Evolutionary conservation across 1,140 invertebrate genomes (phyloP), one percentile per base, ranked within the genome.

Genomic region (Drosophila watanabei): DNA sequence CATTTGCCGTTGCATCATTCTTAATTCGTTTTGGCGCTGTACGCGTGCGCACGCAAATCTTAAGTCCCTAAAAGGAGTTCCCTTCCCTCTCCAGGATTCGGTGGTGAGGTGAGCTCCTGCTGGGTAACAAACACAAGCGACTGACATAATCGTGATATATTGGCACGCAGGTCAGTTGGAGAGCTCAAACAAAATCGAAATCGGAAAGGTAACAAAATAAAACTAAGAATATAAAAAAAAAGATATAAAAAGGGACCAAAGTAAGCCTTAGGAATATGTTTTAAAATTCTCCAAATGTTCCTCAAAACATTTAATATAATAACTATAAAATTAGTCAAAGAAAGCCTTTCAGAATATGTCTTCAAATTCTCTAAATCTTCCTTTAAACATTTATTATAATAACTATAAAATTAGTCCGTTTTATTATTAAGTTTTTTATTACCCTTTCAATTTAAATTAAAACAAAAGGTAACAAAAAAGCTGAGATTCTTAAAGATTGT

Each of bases 71-170:
- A 13, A 16, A 20, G 71, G 46, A 56, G 48, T 46, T 49, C 37
- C 28, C 28, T 14, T 24, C 37, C 56, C 37, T 49, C 45, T 28
- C 33, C 24, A 8, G 9, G n/a, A 24, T 7, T 32, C 46, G 16
- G 18, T 32, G 71, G 33, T 39, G 71, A 69, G 43, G 35, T 46
- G 66, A 63, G 68, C 79, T 51, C 83, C 86, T 60, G 84, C 83
- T 82, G 82, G 63, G 87, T 11, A 79, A 61, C 65, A 80, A 87
- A 87, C 83, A 87, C 84, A 87, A 77, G 59, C 83, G 71, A 75
- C 82, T 90, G 86, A 91, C 87, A 91, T 91, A 90, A 90, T 90
- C 87, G 80, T 91, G 82, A 91, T 79, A 86, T 91, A 91, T 91
- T 86, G 80, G 52, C 87, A 91, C 87, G 86, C 79, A 88, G 46